Percentiles rank a stretch among this genome's conserved stretches.
phyloP scores from a whole-genome alignment of 2,888 invertebrate genomes.

The Eupelmus urozonus region DNA sequence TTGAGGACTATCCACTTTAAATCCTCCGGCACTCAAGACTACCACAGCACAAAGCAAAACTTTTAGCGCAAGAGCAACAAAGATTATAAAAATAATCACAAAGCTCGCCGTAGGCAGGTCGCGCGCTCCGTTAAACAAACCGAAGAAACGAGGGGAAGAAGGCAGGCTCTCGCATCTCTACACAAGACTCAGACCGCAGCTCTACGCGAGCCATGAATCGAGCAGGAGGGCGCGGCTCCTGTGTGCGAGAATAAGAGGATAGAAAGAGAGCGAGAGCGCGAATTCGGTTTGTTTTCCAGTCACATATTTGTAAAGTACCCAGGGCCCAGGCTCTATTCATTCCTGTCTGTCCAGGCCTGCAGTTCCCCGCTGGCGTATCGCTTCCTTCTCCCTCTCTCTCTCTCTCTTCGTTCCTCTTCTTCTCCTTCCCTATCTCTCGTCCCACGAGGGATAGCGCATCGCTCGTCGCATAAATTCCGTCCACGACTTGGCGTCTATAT shows the following conservation, averaged over 20 bases:
- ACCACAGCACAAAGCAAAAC: neutral
- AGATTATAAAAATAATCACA: slow-evolving; percentile 25
- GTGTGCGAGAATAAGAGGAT: neutral
- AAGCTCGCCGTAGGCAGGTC: neutral
- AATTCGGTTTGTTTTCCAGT: slow-evolving; percentile 72
- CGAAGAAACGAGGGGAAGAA: neutral
- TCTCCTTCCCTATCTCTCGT: slow-evolving; percentile 3
- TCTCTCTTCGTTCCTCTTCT: slow-evolving; percentile 43
- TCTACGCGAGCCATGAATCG: no score
- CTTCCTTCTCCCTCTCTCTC: slow-evolving; percentile 10
- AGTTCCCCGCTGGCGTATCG: slow-evolving; percentile 12
- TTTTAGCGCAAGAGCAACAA: neutral
- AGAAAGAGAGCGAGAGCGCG: slow-evolving; percentile 34
- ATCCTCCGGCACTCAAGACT: neutral
- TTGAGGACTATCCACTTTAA: slow-evolving; percentile 5
- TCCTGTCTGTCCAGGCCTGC: slow-evolving; percentile 66
- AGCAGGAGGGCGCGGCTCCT: slow-evolving; percentile 8
- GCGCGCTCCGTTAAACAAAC: slow-evolving; percentile 2
- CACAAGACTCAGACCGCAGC: no score
- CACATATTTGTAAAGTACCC: slow-evolving; percentile 75
- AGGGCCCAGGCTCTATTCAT: slow-evolving; percentile 72
- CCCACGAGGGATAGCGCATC: slow-evolving; percentile 46
- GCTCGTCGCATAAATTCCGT: slow-evolving; percentile 69
- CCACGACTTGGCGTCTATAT: slow-evolving; percentile 54
- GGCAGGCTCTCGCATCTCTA: neutral